phyloP scores from a whole-genome alignment of 1,140 invertebrate species.

The Diabrotica virgifera region DNA sequence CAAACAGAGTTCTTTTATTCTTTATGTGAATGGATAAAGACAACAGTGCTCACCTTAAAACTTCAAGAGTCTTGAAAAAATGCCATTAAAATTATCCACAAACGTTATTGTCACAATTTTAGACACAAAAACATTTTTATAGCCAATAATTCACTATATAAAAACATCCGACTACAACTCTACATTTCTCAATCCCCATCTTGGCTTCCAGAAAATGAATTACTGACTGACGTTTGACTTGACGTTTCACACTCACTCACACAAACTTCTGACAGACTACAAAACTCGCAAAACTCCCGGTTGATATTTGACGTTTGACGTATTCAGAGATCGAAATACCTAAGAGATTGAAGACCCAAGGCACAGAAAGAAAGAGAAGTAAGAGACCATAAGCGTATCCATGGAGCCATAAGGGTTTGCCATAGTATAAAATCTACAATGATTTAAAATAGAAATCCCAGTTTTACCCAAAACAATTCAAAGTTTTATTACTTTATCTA shows the following conservation, averaged over 20 bases:
- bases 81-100: slow-evolving; percentile 1
- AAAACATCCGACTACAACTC: not conserved
- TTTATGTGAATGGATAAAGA: not conserved
- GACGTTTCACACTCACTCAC: not conserved
- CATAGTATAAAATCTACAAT: too few species aligned
- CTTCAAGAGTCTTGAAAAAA: not conserved
- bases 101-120: slow-evolving; percentile 3
- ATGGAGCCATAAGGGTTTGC: too few species aligned
- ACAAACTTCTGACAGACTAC: not conserved
- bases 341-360: too few species aligned
- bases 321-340: too few species aligned
- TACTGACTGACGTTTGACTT: not conserved
- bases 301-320: too few species aligned
- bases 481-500: too few species aligned
- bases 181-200: not conserved
- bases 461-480: too few species aligned
- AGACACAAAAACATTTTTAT: not conserved
- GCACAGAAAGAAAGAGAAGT: too few species aligned
- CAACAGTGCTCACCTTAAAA: slow-evolving; percentile 1
- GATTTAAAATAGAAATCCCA: too few species aligned
- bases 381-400: too few species aligned
- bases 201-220: not conserved
- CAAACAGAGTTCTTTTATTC: not conserved
- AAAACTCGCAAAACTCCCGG: not conserved
- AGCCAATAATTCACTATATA: not conserved